Percentiles rank a stretch among this genome's conserved stretches.
Conservation (phyloP, 2,888 invertebrate species). For the Euzophera pinguis region DNA sequence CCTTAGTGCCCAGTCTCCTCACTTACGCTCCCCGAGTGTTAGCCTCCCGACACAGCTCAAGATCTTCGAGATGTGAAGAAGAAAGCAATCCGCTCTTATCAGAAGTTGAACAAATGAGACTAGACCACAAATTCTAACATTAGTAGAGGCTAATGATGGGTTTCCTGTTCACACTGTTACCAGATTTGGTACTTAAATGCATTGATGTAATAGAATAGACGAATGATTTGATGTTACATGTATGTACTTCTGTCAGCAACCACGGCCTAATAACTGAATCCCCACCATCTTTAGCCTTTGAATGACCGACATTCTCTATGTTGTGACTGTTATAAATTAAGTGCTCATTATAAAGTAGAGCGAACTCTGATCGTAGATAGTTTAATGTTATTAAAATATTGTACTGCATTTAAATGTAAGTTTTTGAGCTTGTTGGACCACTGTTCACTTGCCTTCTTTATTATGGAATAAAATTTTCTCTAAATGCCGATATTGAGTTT, state of each 20-base stretch:
- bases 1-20: constrained; percentile 82
- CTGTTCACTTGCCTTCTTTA: constrained; percentile 70
- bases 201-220: constrained; percentile 11
- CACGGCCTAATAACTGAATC: constrained; percentile 34
- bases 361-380: constrained; percentile 50
- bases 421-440: constrained; percentile 70
- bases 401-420: constrained; percentile 45
- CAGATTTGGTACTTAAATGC: neutral
- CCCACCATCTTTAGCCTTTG: constrained; percentile 26
- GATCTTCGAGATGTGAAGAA: constrained; percentile 66
- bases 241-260: neutral
- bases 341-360: constrained; percentile 63
- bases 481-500: constrained; percentile 16
- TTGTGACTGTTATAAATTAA: constrained; percentile 54
- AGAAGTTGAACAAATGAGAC: constrained; percentile 53
- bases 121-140: constrained; percentile 64
- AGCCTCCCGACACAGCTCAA: constrained; percentile 70
- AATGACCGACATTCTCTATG: constrained; percentile 44
- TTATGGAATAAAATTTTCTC: constrained; percentile 25
- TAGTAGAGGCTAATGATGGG: constrained; percentile 7
- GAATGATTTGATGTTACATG: constrained; percentile 1
- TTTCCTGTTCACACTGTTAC: neutral
- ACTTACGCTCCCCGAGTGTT: constrained; percentile 80
- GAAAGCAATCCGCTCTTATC: constrained; percentile 83
- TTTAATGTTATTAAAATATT: constrained; percentile 57